Conservation (phyloP, 2,888 invertebrate species). For the Machimus atricapillus region DNA sequence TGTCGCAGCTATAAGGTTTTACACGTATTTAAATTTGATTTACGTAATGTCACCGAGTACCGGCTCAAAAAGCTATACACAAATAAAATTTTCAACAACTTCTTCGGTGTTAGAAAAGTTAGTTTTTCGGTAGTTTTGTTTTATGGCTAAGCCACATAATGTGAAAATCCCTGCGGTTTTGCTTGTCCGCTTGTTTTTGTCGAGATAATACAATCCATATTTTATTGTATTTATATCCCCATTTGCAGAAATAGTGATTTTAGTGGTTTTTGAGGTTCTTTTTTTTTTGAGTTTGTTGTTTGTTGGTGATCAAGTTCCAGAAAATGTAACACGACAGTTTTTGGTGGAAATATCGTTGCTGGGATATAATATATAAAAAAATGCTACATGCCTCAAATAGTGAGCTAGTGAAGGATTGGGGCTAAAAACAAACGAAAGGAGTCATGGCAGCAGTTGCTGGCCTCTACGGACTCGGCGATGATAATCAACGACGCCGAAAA, state of each 20-base stretch:
- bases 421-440: neutral
- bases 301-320: neutral
- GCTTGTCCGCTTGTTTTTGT: neutral
- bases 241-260: neutral
- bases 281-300: neutral
- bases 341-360: neutral
- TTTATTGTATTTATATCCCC: neutral
- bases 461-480: slow-evolving; percentile 80
- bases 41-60: neutral
- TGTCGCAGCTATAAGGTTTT: neutral
- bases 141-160: neutral
- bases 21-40: neutral
- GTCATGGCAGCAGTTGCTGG: slow-evolving; percentile 80
- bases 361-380: neutral
- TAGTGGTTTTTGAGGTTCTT: neutral
- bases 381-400: neutral
- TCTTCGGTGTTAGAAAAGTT: neutral
- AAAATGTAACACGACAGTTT: slow-evolving; percentile 3
- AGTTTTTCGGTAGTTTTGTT: neutral
- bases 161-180: neutral
- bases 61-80: neutral
- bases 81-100: neutral
- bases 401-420: slow-evolving; percentile 4
- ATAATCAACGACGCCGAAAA: slow-evolving; percentile 65
- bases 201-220: neutral